Base-by-base conservation (phyloP, 2,113 vertebrate genomes). In the Poecile atricapillus region DNA sequence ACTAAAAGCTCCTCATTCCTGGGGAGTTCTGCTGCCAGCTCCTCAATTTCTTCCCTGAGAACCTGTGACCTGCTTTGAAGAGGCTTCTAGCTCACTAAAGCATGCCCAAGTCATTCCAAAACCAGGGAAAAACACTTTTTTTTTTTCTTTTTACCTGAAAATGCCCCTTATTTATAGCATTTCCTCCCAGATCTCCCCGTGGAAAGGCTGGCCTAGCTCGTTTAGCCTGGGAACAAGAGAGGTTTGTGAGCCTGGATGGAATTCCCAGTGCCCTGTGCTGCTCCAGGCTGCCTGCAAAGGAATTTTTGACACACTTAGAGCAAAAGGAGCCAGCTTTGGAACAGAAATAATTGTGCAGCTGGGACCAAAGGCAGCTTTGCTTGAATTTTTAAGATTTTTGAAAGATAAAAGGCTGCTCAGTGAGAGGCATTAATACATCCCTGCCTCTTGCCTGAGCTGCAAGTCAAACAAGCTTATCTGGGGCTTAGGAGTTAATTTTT, bases 81-180 rank as follows among this genome's bases (percentile, higher is more conserved):
- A 67, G 24, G 23, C 24, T 88, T 69, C 44, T 35, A 43, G 10
- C 68, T 73, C 39, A 0, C 10, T 19, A n/a, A 67, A 28, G 7
- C 0, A 0, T 13, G 23, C 55, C 7, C 31, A 24, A 50, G 1
- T 56, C 21, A 7, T 64, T 21, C 76, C 56, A 28, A 62, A 88
- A 30, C 0, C 35, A 17, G 20, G 2, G 4, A 31, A 75, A 77
- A 1, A 3, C 9, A 1, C 3, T 4, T 21, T 39, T 9, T 16
- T 62, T 62, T 63, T 0, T 4, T 71, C 13, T 35, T 50, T 7
- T 47, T 20, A 11, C 11, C 69, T 53, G 8, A 19, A 69, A 58
- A 44, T 18, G 1, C 15, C 22, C 30, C 1, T 64, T 11, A 1
- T 35, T 63, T 25, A 1, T 22, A 31, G 6, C 10, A 3, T 75